These are phyloP conservation scores for Epiblema foenella DNA, from an alignment of 2,888 invertebrate genomes.

Conservation along the genomic window DNA sequence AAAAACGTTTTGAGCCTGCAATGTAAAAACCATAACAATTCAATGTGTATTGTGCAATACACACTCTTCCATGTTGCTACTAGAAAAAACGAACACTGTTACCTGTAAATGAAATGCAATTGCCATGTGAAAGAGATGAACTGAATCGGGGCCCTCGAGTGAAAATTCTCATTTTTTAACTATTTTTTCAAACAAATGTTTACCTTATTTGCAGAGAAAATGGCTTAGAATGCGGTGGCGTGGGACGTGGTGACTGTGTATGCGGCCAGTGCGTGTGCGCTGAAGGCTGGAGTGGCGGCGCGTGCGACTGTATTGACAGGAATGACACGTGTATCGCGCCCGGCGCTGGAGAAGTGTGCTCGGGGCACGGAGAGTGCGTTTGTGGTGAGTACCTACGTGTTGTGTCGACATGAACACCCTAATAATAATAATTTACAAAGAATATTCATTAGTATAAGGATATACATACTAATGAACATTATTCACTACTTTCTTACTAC, in stretches of 20 bases:
- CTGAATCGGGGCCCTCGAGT: not conserved
- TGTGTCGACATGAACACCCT: no score
- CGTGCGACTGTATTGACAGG: constrained; percentile 84
- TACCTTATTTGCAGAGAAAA: constrained; percentile 61
- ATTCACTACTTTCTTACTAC: no score
- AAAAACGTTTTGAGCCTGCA: no score
- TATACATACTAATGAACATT: no score
- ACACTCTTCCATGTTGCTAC: no score
- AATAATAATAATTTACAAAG: no score
- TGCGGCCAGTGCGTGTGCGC: constrained; percentile 91
- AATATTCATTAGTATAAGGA: no score
- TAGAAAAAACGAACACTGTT: no score
- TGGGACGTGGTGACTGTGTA: constrained; percentile 88
- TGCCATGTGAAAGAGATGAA: no score
- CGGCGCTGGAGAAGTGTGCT: constrained; percentile 84
- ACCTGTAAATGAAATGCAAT: no score
- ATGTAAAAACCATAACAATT: no score
- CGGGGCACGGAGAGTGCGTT: constrained; percentile 89
- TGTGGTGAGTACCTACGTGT: constrained; percentile 89
- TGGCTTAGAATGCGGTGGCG: constrained; percentile 83
- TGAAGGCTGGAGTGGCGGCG: constrained; percentile 83
- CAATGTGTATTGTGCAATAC: no score
- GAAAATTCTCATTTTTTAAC: not conserved
- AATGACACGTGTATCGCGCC: constrained; percentile 82
- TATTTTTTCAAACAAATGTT: not conserved